These are phyloP conservation scores for Corythornis cristatus DNA, from an alignment of 2,113 vertebrate genomes.

Conservation along the genomic window DNA sequence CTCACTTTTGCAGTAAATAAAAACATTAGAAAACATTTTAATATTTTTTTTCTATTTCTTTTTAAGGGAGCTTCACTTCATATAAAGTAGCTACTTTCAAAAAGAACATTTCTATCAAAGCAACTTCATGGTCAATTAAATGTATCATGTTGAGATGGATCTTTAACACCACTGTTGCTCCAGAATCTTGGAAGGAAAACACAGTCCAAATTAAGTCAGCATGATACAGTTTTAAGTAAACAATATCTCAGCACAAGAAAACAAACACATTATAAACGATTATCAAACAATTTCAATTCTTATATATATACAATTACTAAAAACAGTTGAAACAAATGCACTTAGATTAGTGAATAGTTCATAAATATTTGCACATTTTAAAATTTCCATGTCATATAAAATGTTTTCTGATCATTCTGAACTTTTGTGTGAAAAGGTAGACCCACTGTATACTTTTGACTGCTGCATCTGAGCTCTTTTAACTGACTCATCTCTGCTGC, in stretches of 20 bases:
- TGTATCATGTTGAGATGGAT: not conserved
- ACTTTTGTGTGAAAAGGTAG: not conserved
- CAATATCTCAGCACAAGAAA: not conserved
- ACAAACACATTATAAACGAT: not conserved
- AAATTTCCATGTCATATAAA: rapidly evolving
- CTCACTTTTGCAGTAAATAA: not conserved
- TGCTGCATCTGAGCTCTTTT: constrained; percentile 47
- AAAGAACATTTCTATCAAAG: not conserved
- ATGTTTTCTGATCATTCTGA: not conserved
- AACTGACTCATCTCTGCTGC: not conserved
- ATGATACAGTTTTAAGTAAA: not conserved
- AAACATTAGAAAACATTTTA: not conserved
- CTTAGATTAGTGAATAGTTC: not conserved
- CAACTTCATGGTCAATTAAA: not conserved
- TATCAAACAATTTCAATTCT: not conserved
- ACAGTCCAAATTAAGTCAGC: not conserved
- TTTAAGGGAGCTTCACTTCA: not conserved
- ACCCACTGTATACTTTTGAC: constrained; percentile 63
- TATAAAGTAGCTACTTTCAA: not conserved
- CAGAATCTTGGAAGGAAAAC: not conserved
- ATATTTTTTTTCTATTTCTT: not conserved
- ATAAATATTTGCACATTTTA: not conserved
- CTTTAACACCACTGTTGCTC: not conserved
- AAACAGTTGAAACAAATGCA: not conserved
- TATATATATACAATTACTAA: not conserved